Conservation (phyloP, 2,113 vertebrate genomes). For the Pholis gunnellus region DNA sequence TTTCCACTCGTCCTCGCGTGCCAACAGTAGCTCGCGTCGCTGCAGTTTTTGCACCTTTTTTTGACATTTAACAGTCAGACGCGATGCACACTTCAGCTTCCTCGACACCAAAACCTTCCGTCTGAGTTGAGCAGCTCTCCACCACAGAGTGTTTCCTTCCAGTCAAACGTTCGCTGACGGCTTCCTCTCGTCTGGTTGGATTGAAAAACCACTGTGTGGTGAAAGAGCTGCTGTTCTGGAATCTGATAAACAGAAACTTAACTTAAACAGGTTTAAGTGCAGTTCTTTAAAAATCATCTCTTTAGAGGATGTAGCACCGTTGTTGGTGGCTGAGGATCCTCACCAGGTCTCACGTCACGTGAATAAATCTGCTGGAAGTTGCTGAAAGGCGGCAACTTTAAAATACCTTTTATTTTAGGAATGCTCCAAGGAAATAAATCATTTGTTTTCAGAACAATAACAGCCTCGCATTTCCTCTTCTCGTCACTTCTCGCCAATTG, state of each 20-base stretch:
- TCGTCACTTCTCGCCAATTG: background rate
- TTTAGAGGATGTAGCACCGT: conserved; percentile 34
- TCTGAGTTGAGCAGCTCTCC: conserved; percentile 2
- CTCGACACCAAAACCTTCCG: background rate
- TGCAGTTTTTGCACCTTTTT: background rate
- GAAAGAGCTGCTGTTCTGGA: conserved; percentile 8
- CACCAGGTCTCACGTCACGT: background rate
- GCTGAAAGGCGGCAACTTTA: background rate
- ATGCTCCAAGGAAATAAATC: background rate
- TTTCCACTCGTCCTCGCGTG: background rate
- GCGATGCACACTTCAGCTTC: background rate
- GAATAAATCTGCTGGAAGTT: background rate
- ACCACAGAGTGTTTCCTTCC: conserved; percentile 12
- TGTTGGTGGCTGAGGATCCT: conserved; percentile 29
- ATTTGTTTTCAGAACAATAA: background rate
- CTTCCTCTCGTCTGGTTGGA: background rate
- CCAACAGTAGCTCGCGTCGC: background rate
- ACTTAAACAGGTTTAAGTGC: conserved; percentile 2
- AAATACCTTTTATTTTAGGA: background rate
- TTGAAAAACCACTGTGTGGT: conserved; percentile 7
- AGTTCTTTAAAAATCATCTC: conserved; percentile 20
- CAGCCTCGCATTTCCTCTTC: background rate
- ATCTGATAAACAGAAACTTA: conserved; percentile 5
- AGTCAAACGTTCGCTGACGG: background rate
- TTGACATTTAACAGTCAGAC: conserved; percentile 23